Evolutionary conservation across 2,113 vertebrate species (phyloP), one percentile per base, ranked within the genome.

Genomic region (Platichthys stellatus): DNA sequence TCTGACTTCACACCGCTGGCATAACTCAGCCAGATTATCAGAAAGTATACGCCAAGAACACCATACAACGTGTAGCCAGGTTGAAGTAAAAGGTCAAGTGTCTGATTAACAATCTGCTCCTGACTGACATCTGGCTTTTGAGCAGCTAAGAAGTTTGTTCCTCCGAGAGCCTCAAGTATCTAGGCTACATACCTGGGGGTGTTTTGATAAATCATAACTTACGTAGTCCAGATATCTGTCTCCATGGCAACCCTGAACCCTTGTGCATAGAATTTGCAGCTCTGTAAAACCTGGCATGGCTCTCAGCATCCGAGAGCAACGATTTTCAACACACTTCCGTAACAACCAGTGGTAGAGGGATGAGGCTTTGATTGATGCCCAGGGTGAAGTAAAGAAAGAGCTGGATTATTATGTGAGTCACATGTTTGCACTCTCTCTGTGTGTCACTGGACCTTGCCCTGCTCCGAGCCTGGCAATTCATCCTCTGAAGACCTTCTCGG

Each of bases 221-320:
- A 76, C 62, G 47, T 74, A 72, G 83, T 87, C 74, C 74, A 87
- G 83, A 88, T 85, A 72, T 69, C 83, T 74, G 85, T 93, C 78
- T 87, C 92, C 88, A 93, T 92, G 82, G 87, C 79, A 92, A 93
- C 90, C 62, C 72, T 82, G 69, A 84, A 84, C 56, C 85, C 67
- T 62, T 79, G 71, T 70, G 79, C 78, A 86, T 64, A 38, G 61
- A 64, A 72, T 85, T 62, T 40, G 63, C 72, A 56, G 45, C 56
- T 54, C 62, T 54, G 77, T 72, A 75, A 76, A 69, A 60, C 38
- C 66, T 71, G 58, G 77, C 57, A 72, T 69, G 61, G 59, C 53
- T 78, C 54, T 78, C 23, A 45, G 71, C 60, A 63, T 85, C 74
- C 59, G 76, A 88, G 68, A 64, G 60, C 65, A 75, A 76, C 76